Conservation (phyloP, 92 coral and sea anemone genomes). For the Palythoa heliodiscus region DNA sequence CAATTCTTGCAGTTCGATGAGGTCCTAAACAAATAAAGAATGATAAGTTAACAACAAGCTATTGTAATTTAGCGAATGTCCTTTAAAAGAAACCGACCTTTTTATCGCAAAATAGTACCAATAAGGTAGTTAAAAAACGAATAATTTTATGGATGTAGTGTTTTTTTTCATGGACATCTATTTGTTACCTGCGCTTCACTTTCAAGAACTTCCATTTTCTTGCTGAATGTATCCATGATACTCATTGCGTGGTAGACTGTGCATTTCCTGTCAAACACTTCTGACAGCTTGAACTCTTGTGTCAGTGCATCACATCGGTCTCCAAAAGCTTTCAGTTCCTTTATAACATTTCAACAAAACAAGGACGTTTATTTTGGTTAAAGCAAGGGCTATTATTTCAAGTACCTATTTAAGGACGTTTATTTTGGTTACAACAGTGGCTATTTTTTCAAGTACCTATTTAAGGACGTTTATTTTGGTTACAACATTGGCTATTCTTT, state of each 20-base stretch:
- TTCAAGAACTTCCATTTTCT: slow-evolving; percentile 80
- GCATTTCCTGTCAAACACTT: slow-evolving; percentile 88
- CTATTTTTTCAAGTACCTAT: too few species aligned
- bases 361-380: not conserved
- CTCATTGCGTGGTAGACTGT: slow-evolving; percentile 91
- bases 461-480: too few species aligned
- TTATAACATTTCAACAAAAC: not conserved
- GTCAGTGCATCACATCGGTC: slow-evolving; percentile 93
- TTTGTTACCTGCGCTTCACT: slow-evolving; percentile 89
- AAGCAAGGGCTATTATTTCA: not conserved
- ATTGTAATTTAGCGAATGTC: not conserved
- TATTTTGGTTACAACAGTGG: too few species aligned
- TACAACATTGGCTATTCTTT: too few species aligned
- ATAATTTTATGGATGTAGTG: too few species aligned
- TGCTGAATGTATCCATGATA: slow-evolving; percentile 86
- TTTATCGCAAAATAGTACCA: too few species aligned
- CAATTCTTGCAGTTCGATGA: slow-evolving; percentile 94
- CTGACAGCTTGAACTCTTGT: slow-evolving; percentile 90
- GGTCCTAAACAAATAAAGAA: slow-evolving; percentile 64
- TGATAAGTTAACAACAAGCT: not conserved
- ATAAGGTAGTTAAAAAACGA: too few species aligned
- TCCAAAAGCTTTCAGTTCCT: slow-evolving; percentile 96
- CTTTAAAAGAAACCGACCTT: not conserved
- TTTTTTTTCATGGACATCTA: not conserved
- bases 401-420: not conserved